Evolutionary conservation across 2,797 vertebrate species (phyloP).

Genomic region (Ctenochaetus hawaiiensis): DNA sequence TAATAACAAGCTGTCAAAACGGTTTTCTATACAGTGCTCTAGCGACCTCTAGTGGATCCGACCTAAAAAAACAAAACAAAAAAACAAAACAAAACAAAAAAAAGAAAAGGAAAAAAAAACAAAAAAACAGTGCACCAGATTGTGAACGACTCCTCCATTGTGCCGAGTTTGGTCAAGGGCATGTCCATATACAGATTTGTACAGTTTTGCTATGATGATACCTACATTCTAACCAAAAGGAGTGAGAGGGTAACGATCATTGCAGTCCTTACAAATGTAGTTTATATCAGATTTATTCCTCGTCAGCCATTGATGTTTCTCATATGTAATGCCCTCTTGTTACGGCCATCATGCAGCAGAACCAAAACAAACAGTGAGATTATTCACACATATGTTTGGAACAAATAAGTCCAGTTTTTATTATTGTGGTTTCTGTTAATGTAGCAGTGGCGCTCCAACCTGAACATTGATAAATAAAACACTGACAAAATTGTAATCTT

Average conservation of each 20-base stretch:
- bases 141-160: slow-evolving; percentile 63
- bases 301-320: slow-evolving; percentile 54
- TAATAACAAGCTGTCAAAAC: slow-evolving; percentile 72
- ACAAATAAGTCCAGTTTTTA: slow-evolving; percentile 87
- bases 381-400: slow-evolving; percentile 82
- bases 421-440: slow-evolving; percentile 88
- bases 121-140: slow-evolving; percentile 74
- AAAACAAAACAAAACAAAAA: neutral
- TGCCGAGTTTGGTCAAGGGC: slow-evolving; percentile 64
- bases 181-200: slow-evolving; percentile 54
- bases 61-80: slow-evolving; percentile 54
- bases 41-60: slow-evolving; percentile 81
- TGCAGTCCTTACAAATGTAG: slow-evolving; percentile 72
- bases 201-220: slow-evolving; percentile 63
- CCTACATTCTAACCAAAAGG: slow-evolving; percentile 72
- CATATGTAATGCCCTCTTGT: slow-evolving; percentile 69
- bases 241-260: slow-evolving; percentile 58
- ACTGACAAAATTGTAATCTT: slow-evolving; percentile 89
- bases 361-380: slow-evolving; percentile 80
- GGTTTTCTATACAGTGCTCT: slow-evolving; percentile 75
- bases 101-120: neutral
- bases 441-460: slow-evolving; percentile 91
- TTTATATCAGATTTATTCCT: slow-evolving; percentile 66
- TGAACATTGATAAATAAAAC: slow-evolving; percentile 97
- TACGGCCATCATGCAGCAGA: slow-evolving; percentile 78